These are phyloP conservation scores for Baronia brevicornis DNA, from an alignment of 2,888 invertebrate genomes.

Conservation along the genomic window DNA sequence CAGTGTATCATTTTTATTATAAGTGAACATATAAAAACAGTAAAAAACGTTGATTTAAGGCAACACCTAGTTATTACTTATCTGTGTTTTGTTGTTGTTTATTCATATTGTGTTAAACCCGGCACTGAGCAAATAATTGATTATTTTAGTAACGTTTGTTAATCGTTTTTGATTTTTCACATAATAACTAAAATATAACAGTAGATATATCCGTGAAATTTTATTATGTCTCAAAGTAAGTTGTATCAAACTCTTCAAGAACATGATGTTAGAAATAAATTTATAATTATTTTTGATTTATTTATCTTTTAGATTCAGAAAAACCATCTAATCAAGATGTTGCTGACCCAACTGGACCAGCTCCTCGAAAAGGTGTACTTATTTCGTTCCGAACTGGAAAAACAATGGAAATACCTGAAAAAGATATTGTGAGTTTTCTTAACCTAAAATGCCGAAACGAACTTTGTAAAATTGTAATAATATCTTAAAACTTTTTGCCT, in stretches of 20 bases:
- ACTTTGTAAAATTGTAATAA: slow-evolving; percentile 1
- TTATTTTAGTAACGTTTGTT: neutral
- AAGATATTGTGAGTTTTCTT: slow-evolving; percentile 82
- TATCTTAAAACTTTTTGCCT: too few species aligned
- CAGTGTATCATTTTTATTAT: too few species aligned
- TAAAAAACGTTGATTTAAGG: too few species aligned
- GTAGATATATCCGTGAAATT: neutral
- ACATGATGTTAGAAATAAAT: neutral
- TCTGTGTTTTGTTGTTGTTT: too few species aligned
- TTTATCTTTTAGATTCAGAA: slow-evolving; percentile 52
- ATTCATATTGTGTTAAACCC: too few species aligned
- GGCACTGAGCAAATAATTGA: too few species aligned
- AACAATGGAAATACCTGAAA: slow-evolving; percentile 89
- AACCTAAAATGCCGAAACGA: slow-evolving; percentile 29
- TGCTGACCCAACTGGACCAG: slow-evolving; percentile 85
- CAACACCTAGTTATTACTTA: too few species aligned
- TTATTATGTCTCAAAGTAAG: slow-evolving; percentile 59
- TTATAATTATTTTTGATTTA: slow-evolving; percentile 14
- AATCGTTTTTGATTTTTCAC: neutral
- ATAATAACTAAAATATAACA: neutral
- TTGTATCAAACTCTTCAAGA: slow-evolving; percentile 5
- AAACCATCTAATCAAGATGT: slow-evolving; percentile 60
- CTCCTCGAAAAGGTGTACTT: slow-evolving; percentile 86
- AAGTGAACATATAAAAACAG: too few species aligned
- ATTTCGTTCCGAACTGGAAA: slow-evolving; percentile 89